Evolutionary conservation across 2,113 vertebrate species (phyloP), one percentile per base, ranked within the genome.

Genomic region (Cyphomyrus discorhynchus): DNA sequence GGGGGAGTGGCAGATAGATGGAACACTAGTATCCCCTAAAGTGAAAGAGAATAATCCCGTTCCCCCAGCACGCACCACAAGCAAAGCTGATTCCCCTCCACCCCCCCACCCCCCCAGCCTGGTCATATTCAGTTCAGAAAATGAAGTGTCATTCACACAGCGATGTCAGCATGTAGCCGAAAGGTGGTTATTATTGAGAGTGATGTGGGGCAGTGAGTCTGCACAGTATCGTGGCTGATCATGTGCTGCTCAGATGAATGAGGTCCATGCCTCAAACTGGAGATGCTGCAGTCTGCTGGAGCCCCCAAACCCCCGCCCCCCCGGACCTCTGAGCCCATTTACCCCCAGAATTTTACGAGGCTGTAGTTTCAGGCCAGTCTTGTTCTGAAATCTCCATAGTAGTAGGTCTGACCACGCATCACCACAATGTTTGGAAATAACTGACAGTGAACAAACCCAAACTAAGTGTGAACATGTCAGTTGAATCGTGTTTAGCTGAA

Each of bases 21-120:
- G n/a, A 70, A 77, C 74, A 42, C 13, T 5, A 77, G 74, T 9
- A 2, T 42, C 74, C 93, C 91, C 94, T 90, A 50, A 70, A 91
- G 93, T 90, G 89, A 87, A 49, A 24, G 42, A 49, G 42, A 85
- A 9, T 24, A 9, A 49, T 39, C 19, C 42, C 8, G 0, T 27
- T 66, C 62, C 10, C 62, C 10, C 62, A 31, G 10, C 3, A 27
- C 27, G 58, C n/a, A 66, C n/a, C 2, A 3, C 9, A 9, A 66
- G n/a, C 62, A 70, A 11, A 70, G 62, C 62, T 70, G 27, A 70
- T 27, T 66, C 58, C 58, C 4, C 24, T 2, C 56, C 58, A n/a
- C 24, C n/a, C 3, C 58, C 58, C 4, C 24, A 8, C 56, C 58
- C 58, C 24, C n/a, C 3, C 62, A 27, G 62, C 9, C 62, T 11